Percentiles rank a stretch among this genome's conserved stretches.
Conservation (phyloP, 2,113 vertebrate species). For the Scopus umbretta region DNA sequence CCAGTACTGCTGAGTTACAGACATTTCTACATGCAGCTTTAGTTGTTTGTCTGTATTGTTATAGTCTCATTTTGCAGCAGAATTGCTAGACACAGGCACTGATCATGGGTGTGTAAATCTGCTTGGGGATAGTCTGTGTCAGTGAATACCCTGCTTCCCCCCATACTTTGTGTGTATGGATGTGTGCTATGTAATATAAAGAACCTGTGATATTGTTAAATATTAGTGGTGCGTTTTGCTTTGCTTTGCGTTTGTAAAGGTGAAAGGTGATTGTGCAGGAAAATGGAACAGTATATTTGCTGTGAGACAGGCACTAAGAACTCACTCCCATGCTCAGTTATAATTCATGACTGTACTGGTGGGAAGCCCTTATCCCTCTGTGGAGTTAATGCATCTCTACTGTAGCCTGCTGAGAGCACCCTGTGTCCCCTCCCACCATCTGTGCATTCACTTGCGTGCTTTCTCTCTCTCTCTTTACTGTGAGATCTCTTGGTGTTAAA, state of each 20-base stretch:
- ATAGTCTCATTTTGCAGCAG: constrained; percentile 41
- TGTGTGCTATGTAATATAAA: constrained; percentile 5
- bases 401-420: constrained; percentile 81
- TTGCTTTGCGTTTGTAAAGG: constrained; percentile 70
- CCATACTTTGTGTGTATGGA: not conserved
- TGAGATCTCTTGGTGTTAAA: constrained; percentile 64
- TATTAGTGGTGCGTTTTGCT: constrained; percentile 63
- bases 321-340: constrained; percentile 76
- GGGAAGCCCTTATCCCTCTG: constrained; percentile 77
- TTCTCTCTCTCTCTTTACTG: constrained; percentile 32
- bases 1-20: constrained; percentile 17
- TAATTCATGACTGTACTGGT: constrained; percentile 80
- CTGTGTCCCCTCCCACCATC: constrained; percentile 75
- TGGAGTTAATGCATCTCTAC: constrained; percentile 80
- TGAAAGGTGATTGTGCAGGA: constrained; percentile 74
- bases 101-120: constrained; percentile 11
- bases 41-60: constrained; percentile 20
- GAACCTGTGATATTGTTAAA: constrained; percentile 58
- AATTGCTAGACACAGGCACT: not conserved
- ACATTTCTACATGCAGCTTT: not conserved
- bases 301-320: constrained; percentile 71
- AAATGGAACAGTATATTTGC: constrained; percentile 75
- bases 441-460: constrained; percentile 65
- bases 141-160: not conserved
- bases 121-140: not conserved